Base-by-base conservation (phyloP, 2,888 invertebrate species). In the Drosophila flavopinicola region DNA sequence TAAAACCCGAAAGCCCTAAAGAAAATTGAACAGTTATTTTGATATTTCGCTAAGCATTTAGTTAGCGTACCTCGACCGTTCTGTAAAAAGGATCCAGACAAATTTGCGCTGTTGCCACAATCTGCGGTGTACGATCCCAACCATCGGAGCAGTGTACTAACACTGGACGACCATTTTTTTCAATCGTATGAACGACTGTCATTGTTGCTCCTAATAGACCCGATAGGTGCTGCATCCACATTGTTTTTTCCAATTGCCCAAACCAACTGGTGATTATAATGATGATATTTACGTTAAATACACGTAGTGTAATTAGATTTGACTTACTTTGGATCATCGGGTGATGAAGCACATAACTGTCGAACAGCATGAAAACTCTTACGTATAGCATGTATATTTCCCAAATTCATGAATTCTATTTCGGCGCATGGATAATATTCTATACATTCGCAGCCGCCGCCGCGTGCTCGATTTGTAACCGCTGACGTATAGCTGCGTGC, bases 121-220 rank as follows among this genome's bases (percentile, higher is more conserved):
- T 96, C 92, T 99, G 99, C 39, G 99, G 97, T 56, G 99, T 99
- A 75, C 99, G 94, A 92, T 99, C 99, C 99, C 99, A 99, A 41
- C 99, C 99, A 92, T 99, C 99, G 2, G 98, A 98, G 91, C 99
- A 99, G 91, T 99, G 99, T 7, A 99, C 98, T 65, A 99, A 92
- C 52, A 98, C 99, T 6, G 98, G 97, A 45, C 97, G 93, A 13
- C 94, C 96, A 61, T 96, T 96, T 47, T 93, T 93, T 78, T 95
- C 95, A 61, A 97, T 94, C 0, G 96, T 95, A 61, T 95, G 95
- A 4, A 95, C 96, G 29, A 97, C 95, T 6, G 95, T 94, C 75
- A 94, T 93, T 15, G 98, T 95, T 6, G 97, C 95, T 67, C 95
- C 94, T 84, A 97, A 91, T 59, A 98, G 93, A 15, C 96, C 96